Evolutionary conservation across 2,888 invertebrate species (phyloP).

Genomic region (Ditula angustiorana): DNA sequence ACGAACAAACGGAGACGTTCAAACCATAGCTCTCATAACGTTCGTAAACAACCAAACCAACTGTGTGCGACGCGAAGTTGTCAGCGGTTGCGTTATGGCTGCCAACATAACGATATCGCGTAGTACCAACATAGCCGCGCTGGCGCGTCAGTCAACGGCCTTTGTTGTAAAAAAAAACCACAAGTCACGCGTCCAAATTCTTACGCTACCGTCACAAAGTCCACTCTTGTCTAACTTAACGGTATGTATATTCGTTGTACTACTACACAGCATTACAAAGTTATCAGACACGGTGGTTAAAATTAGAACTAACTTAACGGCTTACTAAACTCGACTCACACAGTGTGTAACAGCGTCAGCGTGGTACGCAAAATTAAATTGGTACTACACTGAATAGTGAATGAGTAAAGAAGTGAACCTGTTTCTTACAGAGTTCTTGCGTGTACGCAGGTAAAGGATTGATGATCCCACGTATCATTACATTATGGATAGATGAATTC

Average conservation of each 20-base stretch:
- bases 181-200: background rate
- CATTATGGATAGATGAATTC: constrained; percentile 6
- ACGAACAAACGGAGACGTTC: constrained; percentile 54
- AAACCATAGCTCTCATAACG: constrained; percentile 78
- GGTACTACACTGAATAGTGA: constrained; percentile 55
- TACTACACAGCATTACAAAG: background rate
- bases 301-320: constrained; percentile 14
- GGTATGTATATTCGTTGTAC: background rate
- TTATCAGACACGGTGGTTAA: background rate
- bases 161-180: constrained; percentile 37
- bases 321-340: background rate
- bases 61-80: constrained; percentile 68
- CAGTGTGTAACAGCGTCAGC: background rate
- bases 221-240: background rate
- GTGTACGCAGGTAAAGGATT: constrained; percentile 33
- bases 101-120: constrained; percentile 59
- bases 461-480: constrained; percentile 33
- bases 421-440: constrained; percentile 48
- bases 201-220: background rate
- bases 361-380: constrained; percentile 24
- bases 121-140: constrained; percentile 50
- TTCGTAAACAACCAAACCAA: constrained; percentile 67
- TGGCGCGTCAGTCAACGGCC: constrained; percentile 69
- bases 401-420: constrained; percentile 67
- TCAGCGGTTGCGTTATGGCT: constrained; percentile 46